Evolutionary conservation across 2,888 invertebrate genomes (phyloP), one percentile per base, ranked within the genome.

Genomic region (Cistogaster globosa): DNA sequence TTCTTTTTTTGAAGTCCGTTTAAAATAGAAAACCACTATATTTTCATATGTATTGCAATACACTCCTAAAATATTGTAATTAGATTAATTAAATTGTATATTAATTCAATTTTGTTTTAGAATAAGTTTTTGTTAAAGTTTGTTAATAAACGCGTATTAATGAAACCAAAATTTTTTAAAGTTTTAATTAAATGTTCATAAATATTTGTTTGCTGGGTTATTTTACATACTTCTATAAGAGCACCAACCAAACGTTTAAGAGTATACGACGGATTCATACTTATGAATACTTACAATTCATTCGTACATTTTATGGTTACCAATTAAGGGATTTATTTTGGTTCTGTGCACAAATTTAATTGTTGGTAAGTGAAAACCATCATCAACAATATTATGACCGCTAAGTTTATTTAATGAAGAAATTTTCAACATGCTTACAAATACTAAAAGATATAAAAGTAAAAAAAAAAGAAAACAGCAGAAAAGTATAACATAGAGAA

Each of bases 291-390:
- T 74, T 62, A 78, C 84, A 81, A 85, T 85, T 74, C 84, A 85
- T 74, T 85, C 58, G 74, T 81, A 85, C 84, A 81, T 81, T 85
- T 85, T 77, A 81, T 85, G 69, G 81, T 81, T 81, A 81, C 77
- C 84, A 85, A 85, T 85, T 85, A 81, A 78, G 84, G 84, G 84
- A 84, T 84, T 85, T 85, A 81, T 85, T 81, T 81, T 81, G 84
- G 84, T 81, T 81, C 68, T 85, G 55, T 85, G 84, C 77, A 85
- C 84, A 81, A 85, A 85, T 85, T 85, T 85, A 85, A 85, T 85
- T 85, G 84, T 78, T 85, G 84, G 77, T 78, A 85, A 81, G 81
- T 81, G 84, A 76, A 85, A 85, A 62, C 74, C 81, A 81, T 85
- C 78, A 85, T 85, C 84, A 78, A 69, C 84, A 85, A 78, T 78